phyloP scores from a whole-genome alignment of 1,140 invertebrate species.

The Plectrocnemia conspersa region DNA sequence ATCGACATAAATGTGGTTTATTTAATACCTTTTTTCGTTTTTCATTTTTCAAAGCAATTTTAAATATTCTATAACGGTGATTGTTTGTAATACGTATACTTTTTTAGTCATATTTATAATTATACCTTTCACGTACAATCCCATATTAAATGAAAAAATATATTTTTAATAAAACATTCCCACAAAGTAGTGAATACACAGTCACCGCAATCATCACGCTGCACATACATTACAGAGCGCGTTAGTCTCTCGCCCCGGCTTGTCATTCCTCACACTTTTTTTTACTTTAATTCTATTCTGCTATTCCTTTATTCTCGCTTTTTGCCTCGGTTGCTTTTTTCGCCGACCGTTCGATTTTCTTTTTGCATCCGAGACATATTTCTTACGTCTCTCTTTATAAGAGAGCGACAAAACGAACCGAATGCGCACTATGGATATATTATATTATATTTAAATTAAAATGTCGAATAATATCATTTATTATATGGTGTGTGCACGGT shows the following conservation, averaged over 20 bases:
- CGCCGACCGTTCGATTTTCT: slow-evolving; percentile 10
- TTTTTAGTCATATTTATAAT: too few relatives aligned
- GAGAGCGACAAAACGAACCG: slow-evolving; percentile 12
- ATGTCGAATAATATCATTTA: too few relatives aligned
- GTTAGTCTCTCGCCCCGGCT: slow-evolving; percentile 30
- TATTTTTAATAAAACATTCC: too few relatives aligned
- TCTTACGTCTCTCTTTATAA: slow-evolving; percentile 30
- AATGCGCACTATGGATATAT: background rate
- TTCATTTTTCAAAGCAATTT: too few relatives aligned
- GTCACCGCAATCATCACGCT: slow-evolving; percentile 1
- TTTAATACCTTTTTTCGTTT: too few relatives aligned
- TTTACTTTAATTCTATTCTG: slow-evolving; percentile 29
- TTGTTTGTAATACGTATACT: too few relatives aligned
- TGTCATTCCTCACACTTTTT: slow-evolving; percentile 36
- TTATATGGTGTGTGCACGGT: background rate
- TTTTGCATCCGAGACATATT: slow-evolving; percentile 24
- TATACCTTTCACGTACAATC: too few relatives aligned
- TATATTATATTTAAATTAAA: background rate
- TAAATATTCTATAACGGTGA: too few relatives aligned
- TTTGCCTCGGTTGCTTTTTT: slow-evolving; percentile 22
- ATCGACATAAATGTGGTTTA: too few relatives aligned
- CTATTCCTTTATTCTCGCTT: slow-evolving; percentile 25
- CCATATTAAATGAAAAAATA: too few relatives aligned
- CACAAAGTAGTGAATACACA: background rate
- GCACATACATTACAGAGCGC: slow-evolving; percentile 27